Base-by-base conservation (phyloP, 2,888 invertebrate species). In the Drosophila stalkeri region DNA sequence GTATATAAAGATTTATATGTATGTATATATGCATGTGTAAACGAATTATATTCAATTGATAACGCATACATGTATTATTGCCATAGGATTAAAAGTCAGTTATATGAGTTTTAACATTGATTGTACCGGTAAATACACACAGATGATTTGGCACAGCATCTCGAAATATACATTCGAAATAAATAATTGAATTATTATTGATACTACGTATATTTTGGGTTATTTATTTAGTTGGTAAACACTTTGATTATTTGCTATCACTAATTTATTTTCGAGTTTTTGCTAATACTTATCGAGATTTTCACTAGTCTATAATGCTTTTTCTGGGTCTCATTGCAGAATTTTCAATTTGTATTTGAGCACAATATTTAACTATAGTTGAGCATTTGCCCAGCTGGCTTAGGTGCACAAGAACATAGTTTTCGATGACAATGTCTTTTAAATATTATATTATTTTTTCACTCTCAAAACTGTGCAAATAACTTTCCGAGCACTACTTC, bases 401-500 rank as follows among this genome's bases (percentile, higher is more conserved):
- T n/a, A 31, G n/a, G 11, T 31, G n/a, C n/a, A n/a, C 11, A 31
- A 51, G 49, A 33, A 12, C 0, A 12, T 18, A 49, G 5, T 51
- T 51, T 33, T 33, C 18, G 12, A 18, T 33, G 12, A 1, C 49
- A 33, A 18, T 2, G 49, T 12, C 12, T 33, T 18, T 51, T n/a
- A 33, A 31, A 33, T 51, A 31, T 51, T 51, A 33, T 18, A 18
- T 51, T 33, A n/a, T n/a, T 33, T 51, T 31, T 51, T 51, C 33
- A 51, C 12, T 51, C 77, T 62, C 75, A 67, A 69, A 76, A 72
- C 72, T 66, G 68, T 73, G 75, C 81, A 72, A 72, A 78, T 77
- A 71, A 77, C 67, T 80, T 77, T 70, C 67, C 70, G 67, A 62
- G 62, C 67, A 86, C 75, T 73, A 69, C 78, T 75, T 74, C 77